A percentile compares a stretch with the other conserved stretches of the same genome.
Conservation (phyloP, 1,140 invertebrate genomes). For the Apis cerana region DNA sequence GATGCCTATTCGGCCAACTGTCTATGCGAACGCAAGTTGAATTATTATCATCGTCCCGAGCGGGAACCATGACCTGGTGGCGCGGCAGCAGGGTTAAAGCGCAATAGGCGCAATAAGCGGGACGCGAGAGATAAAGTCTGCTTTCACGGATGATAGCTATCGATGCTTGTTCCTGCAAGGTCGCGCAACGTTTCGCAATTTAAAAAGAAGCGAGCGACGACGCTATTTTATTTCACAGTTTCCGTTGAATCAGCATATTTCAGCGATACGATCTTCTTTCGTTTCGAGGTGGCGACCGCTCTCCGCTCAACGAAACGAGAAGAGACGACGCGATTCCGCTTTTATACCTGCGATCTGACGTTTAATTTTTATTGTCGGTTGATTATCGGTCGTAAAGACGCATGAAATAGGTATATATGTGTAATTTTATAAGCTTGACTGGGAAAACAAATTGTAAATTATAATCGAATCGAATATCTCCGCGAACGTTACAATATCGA, state of each 20-base stretch:
- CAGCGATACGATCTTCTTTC: neutral
- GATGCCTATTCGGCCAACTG: conserved; percentile 19
- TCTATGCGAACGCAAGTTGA: conserved; percentile 2
- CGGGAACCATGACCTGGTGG: conserved; percentile 54
- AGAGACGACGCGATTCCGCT: neutral
- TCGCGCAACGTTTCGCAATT: conserved; percentile 30
- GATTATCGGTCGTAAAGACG: neutral
- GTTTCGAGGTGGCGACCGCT: too few species aligned
- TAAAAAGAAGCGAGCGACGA: conserved; percentile 9
- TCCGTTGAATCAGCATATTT: neutral
- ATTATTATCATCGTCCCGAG: conserved; percentile 33
- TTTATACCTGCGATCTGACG: neutral
- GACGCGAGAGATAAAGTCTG: conserved; percentile 29
- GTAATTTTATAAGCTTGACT: too few species aligned
- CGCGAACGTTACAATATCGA: too few species aligned
- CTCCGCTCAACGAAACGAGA: neutral
- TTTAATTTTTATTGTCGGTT: neutral
- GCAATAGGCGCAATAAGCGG: conserved; percentile 29
- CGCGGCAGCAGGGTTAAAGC: neutral
- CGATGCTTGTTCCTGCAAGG: conserved; percentile 10
- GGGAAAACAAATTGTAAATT: too few species aligned
- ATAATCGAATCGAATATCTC: neutral
- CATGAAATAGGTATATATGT: too few species aligned
- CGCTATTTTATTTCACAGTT: conserved; percentile 1
- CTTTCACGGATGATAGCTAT: conserved; percentile 37